A percentile compares a stretch with the other conserved stretches of the same genome.
These are phyloP conservation scores for Octodonta nipae DNA, from an alignment of 2,888 invertebrate species.

Conservation along the genomic window DNA sequence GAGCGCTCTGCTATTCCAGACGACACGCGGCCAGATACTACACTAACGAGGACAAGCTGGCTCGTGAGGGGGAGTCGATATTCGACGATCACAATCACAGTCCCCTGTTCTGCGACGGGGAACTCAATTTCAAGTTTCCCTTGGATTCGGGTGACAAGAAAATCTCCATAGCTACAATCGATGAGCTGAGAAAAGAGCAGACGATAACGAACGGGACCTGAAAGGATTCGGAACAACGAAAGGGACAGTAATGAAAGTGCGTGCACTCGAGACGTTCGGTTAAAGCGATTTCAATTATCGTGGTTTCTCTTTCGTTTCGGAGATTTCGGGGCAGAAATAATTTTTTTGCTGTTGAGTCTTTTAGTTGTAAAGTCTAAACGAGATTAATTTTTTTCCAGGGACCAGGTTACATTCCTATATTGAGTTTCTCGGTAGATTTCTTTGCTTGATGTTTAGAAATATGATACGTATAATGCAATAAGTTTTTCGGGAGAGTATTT, in stretches of 20 bases:
- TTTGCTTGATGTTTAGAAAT: too few species aligned
- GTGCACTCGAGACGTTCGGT: conserved; percentile 5
- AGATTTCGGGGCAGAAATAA: too few species aligned
- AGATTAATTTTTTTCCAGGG: too few species aligned
- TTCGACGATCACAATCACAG: conserved; percentile 36
- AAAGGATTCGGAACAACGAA: conserved; percentile 9
- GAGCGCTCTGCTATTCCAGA: conserved; percentile 51
- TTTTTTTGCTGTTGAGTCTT: too few species aligned
- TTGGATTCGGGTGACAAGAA: conserved; percentile 32
- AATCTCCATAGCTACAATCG: conserved; percentile 34
- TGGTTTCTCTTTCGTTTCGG: too few species aligned
- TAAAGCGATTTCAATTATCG: too few species aligned
- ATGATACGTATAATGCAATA: too few species aligned
- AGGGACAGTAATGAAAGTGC: conserved; percentile 11
- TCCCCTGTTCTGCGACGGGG: conserved; percentile 36
- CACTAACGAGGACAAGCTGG: conserved; percentile 59
- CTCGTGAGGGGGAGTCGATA: conserved; percentile 34
- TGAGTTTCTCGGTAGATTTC: too few species aligned
- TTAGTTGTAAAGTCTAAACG: too few species aligned
- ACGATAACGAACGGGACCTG: conserved; percentile 28
- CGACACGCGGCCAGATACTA: conserved; percentile 67
- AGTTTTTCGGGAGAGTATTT: too few species aligned
- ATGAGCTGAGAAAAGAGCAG: conserved; percentile 34
- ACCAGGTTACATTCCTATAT: too few species aligned
- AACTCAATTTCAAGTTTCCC: conserved; percentile 47